Evolutionary conservation across 2,113 vertebrate genomes (phyloP).

Genomic region (Cranoglanis bouderius): DNA sequence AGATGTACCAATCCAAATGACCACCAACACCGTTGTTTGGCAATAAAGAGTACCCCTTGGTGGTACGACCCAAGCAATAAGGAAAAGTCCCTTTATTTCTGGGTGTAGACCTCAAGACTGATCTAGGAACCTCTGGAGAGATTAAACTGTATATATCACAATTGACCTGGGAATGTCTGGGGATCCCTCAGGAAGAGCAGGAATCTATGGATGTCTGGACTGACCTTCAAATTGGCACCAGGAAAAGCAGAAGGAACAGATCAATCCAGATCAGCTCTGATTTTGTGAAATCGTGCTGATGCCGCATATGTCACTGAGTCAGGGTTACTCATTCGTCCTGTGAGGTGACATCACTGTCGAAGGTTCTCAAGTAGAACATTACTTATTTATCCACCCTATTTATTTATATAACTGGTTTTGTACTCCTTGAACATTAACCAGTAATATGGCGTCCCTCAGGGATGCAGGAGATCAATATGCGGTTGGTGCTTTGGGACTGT

Average conservation of each 20-base stretch:
- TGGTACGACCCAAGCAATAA: background rate
- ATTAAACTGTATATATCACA: background rate
- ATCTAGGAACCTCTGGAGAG: background rate
- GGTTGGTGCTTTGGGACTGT: slow-evolving; percentile 60
- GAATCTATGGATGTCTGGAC: background rate
- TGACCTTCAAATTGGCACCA: background rate
- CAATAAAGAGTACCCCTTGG: background rate
- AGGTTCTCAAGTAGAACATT: slow-evolving; percentile 62
- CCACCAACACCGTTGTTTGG: too few relatives aligned
- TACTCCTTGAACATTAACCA: slow-evolving; percentile 51
- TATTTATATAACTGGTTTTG: slow-evolving; percentile 70
- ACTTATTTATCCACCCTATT: slow-evolving; percentile 74
- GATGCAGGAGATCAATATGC: slow-evolving; percentile 62
- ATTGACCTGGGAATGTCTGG: background rate
- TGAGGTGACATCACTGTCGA: slow-evolving; percentile 52
- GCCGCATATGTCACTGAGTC: slow-evolving; percentile 54
- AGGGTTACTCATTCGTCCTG: slow-evolving; percentile 66
- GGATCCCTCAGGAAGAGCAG: background rate
- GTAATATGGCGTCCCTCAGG: slow-evolving; percentile 64
- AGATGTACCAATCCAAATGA: too few relatives aligned
- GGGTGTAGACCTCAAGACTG: background rate
- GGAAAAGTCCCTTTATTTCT: background rate
- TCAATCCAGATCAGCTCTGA: slow-evolving; percentile 7
- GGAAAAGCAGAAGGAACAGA: background rate
- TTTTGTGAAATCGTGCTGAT: slow-evolving; percentile 35